Percentiles rank a stretch among this genome's conserved stretches.
These are phyloP conservation scores for Erebia ligea DNA, from an alignment of 2,888 invertebrate species.

Conservation along the genomic window DNA sequence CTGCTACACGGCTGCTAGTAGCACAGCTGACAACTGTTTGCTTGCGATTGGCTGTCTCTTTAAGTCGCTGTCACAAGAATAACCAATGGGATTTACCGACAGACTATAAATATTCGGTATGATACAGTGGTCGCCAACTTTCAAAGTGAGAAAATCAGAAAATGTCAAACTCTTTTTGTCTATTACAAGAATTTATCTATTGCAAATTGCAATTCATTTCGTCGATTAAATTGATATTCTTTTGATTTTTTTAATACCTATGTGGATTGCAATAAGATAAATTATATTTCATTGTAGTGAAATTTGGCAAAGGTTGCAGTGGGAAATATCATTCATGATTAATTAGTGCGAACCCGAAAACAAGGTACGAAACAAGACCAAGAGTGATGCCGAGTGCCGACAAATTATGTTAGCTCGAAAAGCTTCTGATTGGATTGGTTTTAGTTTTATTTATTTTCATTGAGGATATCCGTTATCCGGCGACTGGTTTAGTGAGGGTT, in stretches of 20 bases:
- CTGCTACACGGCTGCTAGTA: slow-evolving; percentile 55
- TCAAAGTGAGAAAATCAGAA: slow-evolving; percentile 7
- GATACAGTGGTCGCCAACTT: background rate
- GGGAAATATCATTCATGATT: slow-evolving; percentile 12
- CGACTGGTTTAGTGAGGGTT: slow-evolving; percentile 32
- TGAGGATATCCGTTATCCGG: slow-evolving; percentile 77
- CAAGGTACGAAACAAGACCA: slow-evolving; percentile 5
- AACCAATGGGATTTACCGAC: slow-evolving; percentile 42
- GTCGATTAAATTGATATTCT: slow-evolving; percentile 1
- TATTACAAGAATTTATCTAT: background rate
- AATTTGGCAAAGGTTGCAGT: background rate
- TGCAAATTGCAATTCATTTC: too few species aligned
- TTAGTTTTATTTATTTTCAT: slow-evolving; percentile 49
- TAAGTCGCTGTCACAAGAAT: slow-evolving; percentile 20
- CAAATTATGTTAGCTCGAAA: slow-evolving; percentile 30
- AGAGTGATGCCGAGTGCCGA: slow-evolving; percentile 19
- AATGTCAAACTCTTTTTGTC: slow-evolving; percentile 5
- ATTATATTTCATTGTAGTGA: background rate
- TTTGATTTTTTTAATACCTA: background rate
- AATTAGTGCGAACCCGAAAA: slow-evolving; percentile 1
- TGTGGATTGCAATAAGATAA: slow-evolving; percentile 1
- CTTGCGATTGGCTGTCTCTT: slow-evolving; percentile 72
- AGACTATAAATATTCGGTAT: slow-evolving; percentile 33
- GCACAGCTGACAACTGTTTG: slow-evolving; percentile 68
- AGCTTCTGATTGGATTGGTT: slow-evolving; percentile 25